Base-by-base conservation (phyloP, 2,888 invertebrate species). In the Frankliniella fusca region DNA sequence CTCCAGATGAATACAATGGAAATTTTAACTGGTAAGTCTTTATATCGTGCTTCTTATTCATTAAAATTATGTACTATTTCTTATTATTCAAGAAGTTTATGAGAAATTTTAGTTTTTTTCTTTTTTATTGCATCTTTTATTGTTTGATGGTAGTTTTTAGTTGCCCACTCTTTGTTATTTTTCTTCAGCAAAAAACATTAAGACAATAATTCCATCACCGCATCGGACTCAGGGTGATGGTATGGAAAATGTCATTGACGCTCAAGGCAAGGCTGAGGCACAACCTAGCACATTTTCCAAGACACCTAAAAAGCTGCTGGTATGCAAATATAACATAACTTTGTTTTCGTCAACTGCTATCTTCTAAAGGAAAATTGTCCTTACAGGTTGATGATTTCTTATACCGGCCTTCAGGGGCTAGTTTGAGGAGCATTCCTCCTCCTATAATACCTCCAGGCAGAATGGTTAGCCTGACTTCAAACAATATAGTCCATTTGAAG, bases 151-250 rank as follows among this genome's bases (percentile, higher is more conserved):
- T 23, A 23, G 27, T 76, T 70, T 9, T n/a, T 70, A 23, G 5
- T 27, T 76, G 23, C 8, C 23, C 10, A 12, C 12, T 15, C 2
- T 23, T 10, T 23, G 12, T 76, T 76, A 12, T 27, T 27, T 12
- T 11, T 27, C 27, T 27, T 2, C 23, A 76, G 70, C 27, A 5
- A 76, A 76, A 76, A 76, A 76, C 27, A 27, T 76, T 12, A 76
- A 76, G 27, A 27, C 70, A 10, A 76, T 76, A 27, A 27, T 76
- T 27, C 70, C 70, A 8, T 76, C 85, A 5, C 85, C 87, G 5
- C 85, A 86, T 83, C 89, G 94, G 85, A 94, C 94, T 0, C 92
- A 93, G 82, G 94, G 94, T 0, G 94, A 94, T 90, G 94, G 94
- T 82, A 94, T 94, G 94, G 93, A 93, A 88, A 91, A 91, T 84